Base-by-base conservation (phyloP, 2,888 invertebrate genomes). In the Xylota sylvarum region DNA sequence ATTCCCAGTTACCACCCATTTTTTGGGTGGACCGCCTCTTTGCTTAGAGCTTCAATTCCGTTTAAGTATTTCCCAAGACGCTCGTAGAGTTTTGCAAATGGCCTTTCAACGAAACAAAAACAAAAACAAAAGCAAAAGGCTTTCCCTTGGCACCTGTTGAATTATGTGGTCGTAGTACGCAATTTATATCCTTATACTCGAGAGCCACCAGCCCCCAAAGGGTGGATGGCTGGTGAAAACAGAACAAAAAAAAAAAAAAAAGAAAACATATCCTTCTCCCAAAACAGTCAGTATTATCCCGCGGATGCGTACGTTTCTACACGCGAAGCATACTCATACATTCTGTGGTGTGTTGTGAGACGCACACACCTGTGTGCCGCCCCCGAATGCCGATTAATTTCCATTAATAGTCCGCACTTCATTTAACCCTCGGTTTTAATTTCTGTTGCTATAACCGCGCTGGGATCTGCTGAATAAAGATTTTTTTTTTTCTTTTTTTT, bases 401-500 rank as follows among this genome's bases (percentile, higher is more conserved):
- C 72, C 85, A 81, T 81, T 86, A 86, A 77, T 77, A 73, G 85
- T 73, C 72, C 56, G 60, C 85, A 86, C 77, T 86, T 86, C 81
- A 86, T 81, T 81, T 77, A 81, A 81, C 81, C 76, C 56, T 72
- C 65, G 72, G 72, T 85, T 80, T 80, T 80, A 80, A 85, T 74
- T 85, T 80, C 14, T 70, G 64, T 60, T 76, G 40, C 70, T 52
- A 35, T 58, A 81, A 76, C 77, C 76, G 62, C 62, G 56, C 56
- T 32, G 56, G 62, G 62, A 73, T 67, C n/a, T 40, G 62, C 78
- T 70, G 62, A 62, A 70, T 80, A 72, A 65, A 37, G 65, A 65
- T 81, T 69, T 55, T 40, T 58, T 58, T 48, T 65, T n/a, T 56
- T 17, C 40, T 52, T 50, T 43, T 9, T 65, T n/a, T 56, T 17